Evolutionary conservation across 2,888 invertebrate genomes (phyloP), one percentile per base, ranked within the genome.

Genomic region (Altica lythri): DNA sequence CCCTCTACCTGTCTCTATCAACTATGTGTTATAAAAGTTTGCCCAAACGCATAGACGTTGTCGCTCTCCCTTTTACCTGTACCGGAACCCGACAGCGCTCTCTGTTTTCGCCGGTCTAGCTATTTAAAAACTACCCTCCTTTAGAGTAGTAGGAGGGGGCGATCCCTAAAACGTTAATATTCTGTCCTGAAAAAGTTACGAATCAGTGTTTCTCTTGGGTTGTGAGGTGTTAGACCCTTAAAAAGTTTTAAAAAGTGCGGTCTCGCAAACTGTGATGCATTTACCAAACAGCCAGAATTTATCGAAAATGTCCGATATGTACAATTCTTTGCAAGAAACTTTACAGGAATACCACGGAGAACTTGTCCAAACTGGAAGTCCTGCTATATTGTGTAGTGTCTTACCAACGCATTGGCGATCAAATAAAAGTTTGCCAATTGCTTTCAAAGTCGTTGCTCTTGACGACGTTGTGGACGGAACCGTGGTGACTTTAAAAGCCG

Each of bases 321-420:
- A 86, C 76, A 80, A 84, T 63, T 84, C 85, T 66, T 81, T 90
- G 66, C 86, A 89, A 73, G 90, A 91, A 69, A 86, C 88, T 70
- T 83, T 91, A 63, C 86, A 89, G 76, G 92, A 92, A 72, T 92
- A 89, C 72, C 93, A 94, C 71, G 95, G 95, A n/a, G 92, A 93
- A 73, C 80, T 97, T 71, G 90, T 95, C 65, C 88, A 89, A 75
- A 98, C 98, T 18, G 97, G 95, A 43, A 94, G 94, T 59, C 98
- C 98, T 0, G 91, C 95, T 61, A 90, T 99, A 62, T 81, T 97
- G 55, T 99, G 98, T 80, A 94, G 95, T 43, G 88, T 87, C 1
- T 80, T 99, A 64, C 99, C 99, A 2, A 85, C 85, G 0, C 99
- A 99, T 75, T 99, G 98, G 98, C 83, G 99, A 57, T 95, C 89